Base-by-base conservation (phyloP, 2,888 invertebrate species). In the Tetramorium bicarinatum region DNA sequence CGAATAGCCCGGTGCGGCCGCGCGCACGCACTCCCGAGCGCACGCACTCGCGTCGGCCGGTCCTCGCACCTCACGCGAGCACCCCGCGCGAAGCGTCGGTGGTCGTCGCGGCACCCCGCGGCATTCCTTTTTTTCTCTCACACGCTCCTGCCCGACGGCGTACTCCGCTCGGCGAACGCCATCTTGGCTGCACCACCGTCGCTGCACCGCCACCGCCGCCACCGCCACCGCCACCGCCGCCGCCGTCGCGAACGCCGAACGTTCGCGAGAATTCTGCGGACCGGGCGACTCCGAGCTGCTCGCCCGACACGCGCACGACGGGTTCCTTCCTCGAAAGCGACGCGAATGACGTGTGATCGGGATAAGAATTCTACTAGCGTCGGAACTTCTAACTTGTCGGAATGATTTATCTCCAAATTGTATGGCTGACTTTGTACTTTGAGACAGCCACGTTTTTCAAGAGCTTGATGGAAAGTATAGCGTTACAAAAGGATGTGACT, bases 161-260 rank as follows among this genome's bases (percentile, higher is more conserved):
- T 93, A 93, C 91, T 89, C 83, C 90, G 89, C 90, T 92, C 91
- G 88, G 87, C 85, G 83, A 88, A 89, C 93, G 93, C 93, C 93
- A 93, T 93, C 91, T 93, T 93, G 92, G 90, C 90, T 88, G 90
- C 87, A 87, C 89, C 89, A 87, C 84, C 87, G 87, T 87, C 85
- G 89, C 71, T 52, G 84, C 85, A 85, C 84, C 82, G 74, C 84
- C 79, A 76, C 38, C 61, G 34, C 34, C 61, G 15, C 61, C 61
- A 1, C 29, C 47, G 9, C 47, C 47, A 15, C 44, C 7, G 9
- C 38, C n/a, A 9, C 2, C 21, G 64, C 21, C 41, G 21, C 25
- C 25, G 25, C 6, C 11, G 1, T 18, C 86, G 85, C 61, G 84
- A 85, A 86, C 84, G 85, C 84, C 41, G 29, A 44, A 59, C 15